A percentile compares a stretch with the other conserved stretches of the same genome.
Evolutionary conservation across 2,113 vertebrate genomes (phyloP).

Genomic region (Polyodon spathula): DNA sequence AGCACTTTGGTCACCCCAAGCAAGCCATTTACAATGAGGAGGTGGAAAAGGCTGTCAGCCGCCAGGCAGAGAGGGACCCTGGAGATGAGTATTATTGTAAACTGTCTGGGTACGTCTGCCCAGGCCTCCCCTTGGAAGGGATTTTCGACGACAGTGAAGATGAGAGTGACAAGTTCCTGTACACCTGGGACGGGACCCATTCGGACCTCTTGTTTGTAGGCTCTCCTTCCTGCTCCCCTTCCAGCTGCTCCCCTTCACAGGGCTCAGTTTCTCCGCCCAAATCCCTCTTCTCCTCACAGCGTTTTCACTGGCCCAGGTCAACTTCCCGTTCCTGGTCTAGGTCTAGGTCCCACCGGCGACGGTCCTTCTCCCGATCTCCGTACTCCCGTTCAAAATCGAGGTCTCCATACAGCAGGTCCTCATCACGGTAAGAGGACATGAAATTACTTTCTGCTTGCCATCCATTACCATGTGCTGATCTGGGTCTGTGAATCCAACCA

Average conservation of each 20-base stretch:
- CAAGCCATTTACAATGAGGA: conserved; percentile 74
- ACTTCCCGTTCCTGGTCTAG: conserved; percentile 51
- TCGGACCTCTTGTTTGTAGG: conserved; percentile 85
- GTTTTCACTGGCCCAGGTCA: conserved; percentile 70
- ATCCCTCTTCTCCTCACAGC: conserved; percentile 74
- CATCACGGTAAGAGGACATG: conserved; percentile 67
- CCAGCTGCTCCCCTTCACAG: conserved; percentile 85
- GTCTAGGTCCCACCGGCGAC: conserved; percentile 59
- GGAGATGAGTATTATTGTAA: conserved; percentile 69
- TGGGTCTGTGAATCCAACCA: too few relatives aligned
- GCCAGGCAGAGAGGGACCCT: conserved; percentile 59
- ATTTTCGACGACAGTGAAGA: conserved; percentile 83
- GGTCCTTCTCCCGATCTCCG: neutral
- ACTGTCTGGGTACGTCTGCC: conserved; percentile 82
- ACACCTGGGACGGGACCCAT: conserved; percentile 85
- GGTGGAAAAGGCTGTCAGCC: conserved; percentile 49
- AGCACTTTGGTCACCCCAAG: conserved; percentile 90
- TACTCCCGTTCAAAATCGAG: conserved; percentile 57
- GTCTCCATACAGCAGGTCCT: conserved; percentile 79
- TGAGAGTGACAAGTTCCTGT: conserved; percentile 80
- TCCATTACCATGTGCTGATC: too few relatives aligned
- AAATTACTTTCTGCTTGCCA: too few relatives aligned
- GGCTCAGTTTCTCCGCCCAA: conserved; percentile 83
- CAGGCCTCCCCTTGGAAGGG: conserved; percentile 75
- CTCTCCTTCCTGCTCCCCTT: conserved; percentile 86